Evolutionary conservation across 2,888 invertebrate genomes (phyloP).

Genomic region (Leuctra nigra): DNA sequence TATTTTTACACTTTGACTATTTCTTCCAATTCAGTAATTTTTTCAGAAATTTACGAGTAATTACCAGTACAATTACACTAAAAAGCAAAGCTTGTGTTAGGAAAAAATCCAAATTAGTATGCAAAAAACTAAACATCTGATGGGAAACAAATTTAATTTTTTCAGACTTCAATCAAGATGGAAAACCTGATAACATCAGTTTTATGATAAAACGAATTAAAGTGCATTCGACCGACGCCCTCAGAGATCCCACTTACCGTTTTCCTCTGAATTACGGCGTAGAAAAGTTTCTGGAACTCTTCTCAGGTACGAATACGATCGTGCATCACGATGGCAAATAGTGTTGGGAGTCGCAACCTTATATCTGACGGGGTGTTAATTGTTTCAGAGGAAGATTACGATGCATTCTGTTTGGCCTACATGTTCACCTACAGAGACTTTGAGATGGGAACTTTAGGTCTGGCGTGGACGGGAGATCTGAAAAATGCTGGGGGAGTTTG

Average conservation of each 20-base stretch:
- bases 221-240: conserved; percentile 80
- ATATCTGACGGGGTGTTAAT: neutral
- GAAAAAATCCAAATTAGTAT: no score
- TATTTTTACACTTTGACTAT: no score
- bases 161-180: conserved; percentile 89
- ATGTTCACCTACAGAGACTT: conserved; percentile 97
- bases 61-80: no score
- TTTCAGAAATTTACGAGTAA: no score
- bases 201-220: conserved; percentile 96
- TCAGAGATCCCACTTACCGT: conserved; percentile 79
- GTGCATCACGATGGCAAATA: neutral
- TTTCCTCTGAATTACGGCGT: conserved; percentile 96
- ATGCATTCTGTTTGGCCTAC: conserved; percentile 96
- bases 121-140: no score
- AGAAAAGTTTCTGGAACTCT: conserved; percentile 95
- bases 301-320: conserved; percentile 61
- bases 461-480: conserved; percentile 96
- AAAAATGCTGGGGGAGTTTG: conserved; percentile 98
- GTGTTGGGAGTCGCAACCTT: neutral
- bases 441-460: conserved; percentile 91
- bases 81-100: no score
- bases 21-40: no score
- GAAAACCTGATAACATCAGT: conserved; percentile 84
- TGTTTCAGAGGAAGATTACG: conserved; percentile 89
- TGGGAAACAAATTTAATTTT: conserved; percentile 36